Evolutionary conservation across 1,140 invertebrate species (phyloP), one percentile per base, ranked within the genome.

Genomic region (Hylyphantes graminicola): DNA sequence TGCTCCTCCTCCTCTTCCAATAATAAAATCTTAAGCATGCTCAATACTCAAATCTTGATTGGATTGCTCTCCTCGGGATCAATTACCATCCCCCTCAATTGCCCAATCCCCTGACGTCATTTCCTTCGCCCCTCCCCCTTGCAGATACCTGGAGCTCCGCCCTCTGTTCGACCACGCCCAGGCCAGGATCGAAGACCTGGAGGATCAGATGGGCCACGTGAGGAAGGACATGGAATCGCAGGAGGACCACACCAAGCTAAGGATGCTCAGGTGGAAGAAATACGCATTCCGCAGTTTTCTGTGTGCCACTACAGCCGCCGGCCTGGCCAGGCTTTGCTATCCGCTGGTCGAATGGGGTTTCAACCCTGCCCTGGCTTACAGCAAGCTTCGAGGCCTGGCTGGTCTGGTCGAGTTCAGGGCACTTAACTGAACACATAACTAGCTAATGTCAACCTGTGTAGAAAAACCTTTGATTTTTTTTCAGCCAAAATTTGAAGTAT

Each of bases 171-270:
- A 90, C 80, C 85, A 87, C 80, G 87, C 88, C 53, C 85, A 88
- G 54, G 87, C 88, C 19, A 86, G 87, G 63, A 87, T 89, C 12
- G 86, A 88, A 55, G 67, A 86, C 51, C 78, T 88, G 53, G 88
- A 89, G 74, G 79, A 89, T 63, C 88, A 91, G 72, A 90, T 90
- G 64, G 80, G 87, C 35, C 82, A 89, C 19, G 85, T 92, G 7
- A 88, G 87, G 68, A 87, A 87, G n/a, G 88, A 89, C 48, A 85
- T 89, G 21, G 75, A 87, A 11, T 93, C 95, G 74, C 93, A 94
- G 65, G 94, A 96, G 87, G 92, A 93, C 78, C 92, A 93, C 84
- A 92, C 94, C 90, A 95, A 95, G 89, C 89, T 95, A 87, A 93
- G 95, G 90, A 95, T 95, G 94, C 95, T 95, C 90, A 92, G 75